A percentile compares a stretch with the other conserved stretches of the same genome.
These are phyloP conservation scores for Crotalus horridus DNA, from an alignment of 2,113 vertebrate species.

Conservation along the genomic window DNA sequence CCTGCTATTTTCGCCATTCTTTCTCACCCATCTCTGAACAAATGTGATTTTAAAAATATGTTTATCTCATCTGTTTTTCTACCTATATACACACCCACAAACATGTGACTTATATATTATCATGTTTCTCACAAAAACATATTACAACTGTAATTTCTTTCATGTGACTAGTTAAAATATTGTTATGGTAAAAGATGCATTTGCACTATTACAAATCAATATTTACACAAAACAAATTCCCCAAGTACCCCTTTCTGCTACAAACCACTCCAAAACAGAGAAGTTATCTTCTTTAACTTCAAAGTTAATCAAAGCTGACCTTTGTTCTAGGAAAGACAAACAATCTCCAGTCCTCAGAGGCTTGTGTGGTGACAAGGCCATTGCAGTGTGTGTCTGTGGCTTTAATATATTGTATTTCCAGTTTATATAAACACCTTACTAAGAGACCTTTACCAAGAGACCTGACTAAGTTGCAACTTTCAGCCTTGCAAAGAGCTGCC, in stretches of 20 bases:
- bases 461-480: neutral
- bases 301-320: neutral
- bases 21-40: neutral
- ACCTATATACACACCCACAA: neutral
- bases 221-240: neutral
- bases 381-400: accelerated
- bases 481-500: neutral
- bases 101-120: neutral
- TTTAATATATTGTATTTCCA: neutral
- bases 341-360: neutral
- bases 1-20: neutral
- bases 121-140: neutral
- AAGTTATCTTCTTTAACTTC: neutral
- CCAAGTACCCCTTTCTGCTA: neutral
- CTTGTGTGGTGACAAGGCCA: neutral
- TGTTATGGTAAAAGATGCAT: neutral
- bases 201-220: neutral
- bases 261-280: neutral
- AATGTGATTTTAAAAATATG: neutral
- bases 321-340: neutral
- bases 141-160: neutral
- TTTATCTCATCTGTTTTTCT: neutral
- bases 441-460: accelerated
- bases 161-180: neutral
- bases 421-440: accelerated